A percentile compares a stretch with the other conserved stretches of the same genome.
phyloP scores from a whole-genome alignment of 1,140 invertebrate species.

The Stegodyphus dumicola region DNA sequence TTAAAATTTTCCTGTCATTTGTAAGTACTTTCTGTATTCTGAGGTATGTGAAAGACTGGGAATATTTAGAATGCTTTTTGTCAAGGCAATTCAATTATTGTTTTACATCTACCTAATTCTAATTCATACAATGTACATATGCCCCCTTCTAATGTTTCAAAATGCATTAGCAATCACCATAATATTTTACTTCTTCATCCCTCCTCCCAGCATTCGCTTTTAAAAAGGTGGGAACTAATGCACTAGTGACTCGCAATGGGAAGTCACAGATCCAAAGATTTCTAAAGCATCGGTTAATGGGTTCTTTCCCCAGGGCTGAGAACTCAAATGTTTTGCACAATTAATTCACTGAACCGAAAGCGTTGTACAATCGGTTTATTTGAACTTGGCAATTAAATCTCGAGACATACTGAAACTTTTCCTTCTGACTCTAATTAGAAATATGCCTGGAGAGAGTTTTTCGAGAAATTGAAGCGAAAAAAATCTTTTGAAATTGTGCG shows the following conservation, averaged over 20 bases:
- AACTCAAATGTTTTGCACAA: conserved; percentile 53
- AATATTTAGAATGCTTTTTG: too few relatives aligned
- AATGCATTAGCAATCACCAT: conserved; percentile 50
- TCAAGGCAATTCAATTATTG: too few relatives aligned
- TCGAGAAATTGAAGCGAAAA: not conserved
- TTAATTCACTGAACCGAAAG: conserved; percentile 48
- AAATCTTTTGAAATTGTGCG: not conserved
- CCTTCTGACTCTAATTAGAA: conserved; percentile 47
- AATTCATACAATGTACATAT: too few relatives aligned
- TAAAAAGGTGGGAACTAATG: conserved; percentile 43
- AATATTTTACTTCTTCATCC: conserved; percentile 30
- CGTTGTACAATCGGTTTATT: conserved; percentile 47
- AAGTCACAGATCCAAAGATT: conserved; percentile 21
- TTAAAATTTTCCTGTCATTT: too few relatives aligned
- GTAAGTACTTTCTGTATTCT: too few relatives aligned
- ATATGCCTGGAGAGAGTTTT: conserved; percentile 43
- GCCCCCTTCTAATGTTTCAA: conserved; percentile 39
- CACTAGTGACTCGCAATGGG: not conserved
- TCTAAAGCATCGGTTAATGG: conserved; percentile 47
- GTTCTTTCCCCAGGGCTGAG: conserved; percentile 32
- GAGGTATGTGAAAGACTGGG: too few relatives aligned
- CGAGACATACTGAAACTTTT: conserved; percentile 38
- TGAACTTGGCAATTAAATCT: conserved; percentile 53
- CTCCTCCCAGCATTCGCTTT: conserved; percentile 14
- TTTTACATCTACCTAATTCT: too few relatives aligned